A percentile compares a stretch with the other conserved stretches of the same genome.
Evolutionary conservation across 2,888 invertebrate species (phyloP).

Genomic region (Pristionchus maxplancki): DNA sequence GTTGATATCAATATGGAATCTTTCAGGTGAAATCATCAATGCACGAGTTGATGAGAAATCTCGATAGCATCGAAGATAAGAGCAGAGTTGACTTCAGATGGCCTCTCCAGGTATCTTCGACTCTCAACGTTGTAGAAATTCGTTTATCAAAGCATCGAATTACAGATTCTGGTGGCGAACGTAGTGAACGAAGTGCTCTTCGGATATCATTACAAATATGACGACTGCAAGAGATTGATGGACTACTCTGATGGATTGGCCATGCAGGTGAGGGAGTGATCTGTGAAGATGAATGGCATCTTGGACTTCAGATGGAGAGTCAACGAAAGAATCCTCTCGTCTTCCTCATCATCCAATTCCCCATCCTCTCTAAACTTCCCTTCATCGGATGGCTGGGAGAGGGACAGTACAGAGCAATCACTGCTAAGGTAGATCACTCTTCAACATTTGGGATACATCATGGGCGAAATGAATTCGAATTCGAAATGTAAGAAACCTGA

Average conservation of each 20-base stretch:
- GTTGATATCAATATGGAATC: background rate
- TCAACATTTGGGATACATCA: too few species aligned
- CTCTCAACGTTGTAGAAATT: too few species aligned
- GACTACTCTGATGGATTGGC: conserved; percentile 5
- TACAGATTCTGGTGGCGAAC: conserved; percentile 54
- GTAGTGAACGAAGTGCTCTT: conserved; percentile 54
- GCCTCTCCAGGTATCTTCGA: conserved; percentile 55
- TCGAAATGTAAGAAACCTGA: background rate
- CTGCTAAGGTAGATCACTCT: background rate
- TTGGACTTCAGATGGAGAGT: conserved; percentile 26
- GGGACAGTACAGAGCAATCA: conserved; percentile 9
- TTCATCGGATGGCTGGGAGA: conserved; percentile 37
- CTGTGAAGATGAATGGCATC: background rate
- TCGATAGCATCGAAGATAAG: conserved; percentile 46
- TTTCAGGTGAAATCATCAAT: conserved; percentile 26
- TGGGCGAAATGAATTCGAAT: too few species aligned
- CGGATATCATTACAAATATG: conserved; percentile 44
- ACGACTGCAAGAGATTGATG: conserved; percentile 48
- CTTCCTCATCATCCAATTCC: conserved; percentile 17
- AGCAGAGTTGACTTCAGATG: conserved; percentile 51
- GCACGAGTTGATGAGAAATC: conserved; percentile 27
- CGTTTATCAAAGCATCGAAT: too few species aligned
- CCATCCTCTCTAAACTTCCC: background rate
- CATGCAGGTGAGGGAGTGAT: background rate
- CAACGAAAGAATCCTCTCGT: background rate